phyloP scores from a whole-genome alignment of 2,888 invertebrate genomes.

The Andrena bicolor region DNA sequence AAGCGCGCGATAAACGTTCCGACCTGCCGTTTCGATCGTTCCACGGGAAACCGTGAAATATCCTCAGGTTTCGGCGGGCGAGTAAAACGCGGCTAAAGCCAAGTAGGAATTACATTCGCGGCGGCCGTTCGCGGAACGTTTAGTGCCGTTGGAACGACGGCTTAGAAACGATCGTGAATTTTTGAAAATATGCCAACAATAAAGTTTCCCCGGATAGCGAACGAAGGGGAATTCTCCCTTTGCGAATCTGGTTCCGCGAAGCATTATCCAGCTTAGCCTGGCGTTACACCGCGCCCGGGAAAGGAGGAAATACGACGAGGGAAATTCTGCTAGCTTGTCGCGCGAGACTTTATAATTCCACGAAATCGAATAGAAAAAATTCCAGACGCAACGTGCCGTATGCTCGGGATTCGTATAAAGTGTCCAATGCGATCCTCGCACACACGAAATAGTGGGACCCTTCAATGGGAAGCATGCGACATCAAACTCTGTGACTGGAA shows the following conservation, averaged over 20 bases:
- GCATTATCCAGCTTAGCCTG: conserved; percentile 51
- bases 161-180: conserved; percentile 68
- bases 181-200: conserved; percentile 73
- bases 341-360: conserved; percentile 40
- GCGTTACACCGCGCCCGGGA: conserved; percentile 24
- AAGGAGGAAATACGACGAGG: conserved; percentile 26
- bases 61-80: conserved; percentile 60
- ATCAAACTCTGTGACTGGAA: background rate
- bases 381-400: conserved; percentile 1
- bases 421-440: too few species aligned
- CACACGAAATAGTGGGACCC: too few species aligned
- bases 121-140: conserved; percentile 67
- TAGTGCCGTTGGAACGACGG: conserved; percentile 69
- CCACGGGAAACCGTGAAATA: conserved; percentile 70
- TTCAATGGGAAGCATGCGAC: background rate
- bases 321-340: conserved; percentile 40
- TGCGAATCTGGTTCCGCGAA: conserved; percentile 41
- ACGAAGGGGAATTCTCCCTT: conserved; percentile 51
- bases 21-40: conserved; percentile 64
- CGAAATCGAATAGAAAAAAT: conserved; percentile 40
- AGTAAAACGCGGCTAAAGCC: conserved; percentile 57
- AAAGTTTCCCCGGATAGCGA: conserved; percentile 57
- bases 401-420: conserved; percentile 10
- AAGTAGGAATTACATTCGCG: conserved; percentile 64
- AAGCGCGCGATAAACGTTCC: conserved; percentile 65